Evolutionary conservation across 37 sponge, comb jelly and placozoan species (phyloP).

Genomic region (Hexactinellida sp.): DNA sequence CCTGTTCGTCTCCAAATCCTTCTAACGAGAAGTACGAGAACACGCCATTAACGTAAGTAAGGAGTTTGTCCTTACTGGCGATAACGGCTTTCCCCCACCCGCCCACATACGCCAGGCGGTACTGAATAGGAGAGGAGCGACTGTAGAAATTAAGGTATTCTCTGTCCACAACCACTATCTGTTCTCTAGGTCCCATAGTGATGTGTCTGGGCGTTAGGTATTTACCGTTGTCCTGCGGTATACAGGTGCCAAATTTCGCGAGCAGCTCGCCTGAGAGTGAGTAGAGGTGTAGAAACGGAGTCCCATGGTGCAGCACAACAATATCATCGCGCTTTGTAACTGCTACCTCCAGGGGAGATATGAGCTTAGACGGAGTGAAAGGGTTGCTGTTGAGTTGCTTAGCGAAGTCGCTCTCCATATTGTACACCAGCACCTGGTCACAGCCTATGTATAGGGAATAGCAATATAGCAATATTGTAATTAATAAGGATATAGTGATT

Average conservation of each 20-base stretch:
- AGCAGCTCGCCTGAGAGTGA: background rate
- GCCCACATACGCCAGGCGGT: background rate
- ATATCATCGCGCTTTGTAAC: background rate
- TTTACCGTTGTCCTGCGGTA: background rate
- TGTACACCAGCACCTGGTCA: constrained; percentile 10
- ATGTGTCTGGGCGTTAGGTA: background rate
- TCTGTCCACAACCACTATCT: background rate
- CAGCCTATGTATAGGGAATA: too few species aligned
- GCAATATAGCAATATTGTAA: too few species aligned
- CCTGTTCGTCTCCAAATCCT: background rate
- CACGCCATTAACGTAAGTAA: background rate
- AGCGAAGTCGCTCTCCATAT: background rate
- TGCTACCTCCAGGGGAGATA: background rate
- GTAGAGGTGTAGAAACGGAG: constrained; percentile 10
- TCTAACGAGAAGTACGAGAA: background rate
- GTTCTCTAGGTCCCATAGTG: background rate
- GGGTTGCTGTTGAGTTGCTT: constrained; percentile 8
- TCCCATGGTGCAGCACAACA: background rate
- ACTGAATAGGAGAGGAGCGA: background rate
- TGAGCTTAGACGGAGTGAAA: background rate
- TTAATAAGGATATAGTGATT: too few species aligned
- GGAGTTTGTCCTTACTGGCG: background rate
- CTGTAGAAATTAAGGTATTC: background rate
- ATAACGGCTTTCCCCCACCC: constrained; percentile 7
- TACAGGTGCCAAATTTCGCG: constrained; percentile 15